Base-by-base conservation (phyloP, 1,140 invertebrate genomes). In the Orius insidiosus region DNA sequence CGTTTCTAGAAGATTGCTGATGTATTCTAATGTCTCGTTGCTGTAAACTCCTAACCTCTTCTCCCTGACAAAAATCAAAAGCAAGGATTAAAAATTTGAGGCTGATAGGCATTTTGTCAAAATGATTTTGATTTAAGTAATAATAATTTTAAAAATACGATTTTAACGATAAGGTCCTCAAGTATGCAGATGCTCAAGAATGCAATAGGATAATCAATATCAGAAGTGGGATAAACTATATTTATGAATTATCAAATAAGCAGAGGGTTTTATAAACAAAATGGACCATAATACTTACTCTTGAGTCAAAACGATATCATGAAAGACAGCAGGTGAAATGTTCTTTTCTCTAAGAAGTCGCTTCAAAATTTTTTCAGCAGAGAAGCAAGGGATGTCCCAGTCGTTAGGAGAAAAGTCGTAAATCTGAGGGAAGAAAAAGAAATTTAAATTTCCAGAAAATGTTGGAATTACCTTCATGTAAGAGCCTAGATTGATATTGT, bases 401-500 rank as follows among this genome's bases (percentile, higher is more conserved):
- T 38, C 10, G 37, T 5, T 14, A 16, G 6, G 4, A 38, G 19
- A 37, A 24, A 15, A 47, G 19, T 31, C 10, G 32, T 32, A 45
- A 32, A 45, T 38, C 10, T 24, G n/a, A n/a, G n/a, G n/a, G n/a
- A n/a, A n/a, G n/a, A 19, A 14, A 9, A 30, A 24, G 31, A 32
- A 2, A 5, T 13, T 31, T 7, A 32, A 31, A 32, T 32, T 32
- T 32, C 11, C 5, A 44, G 6, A 11, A 5, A 5, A 7, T 5
- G 7, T 44, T 47, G n/a, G n/a, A n/a, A 36, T 36, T 36, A 60
- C 53, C 41, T 67, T 63, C 50, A 76, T 60, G 30, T 64, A 60
- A 24, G 64, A 60, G 15, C 60, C 60, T 11, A 76, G 39, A 10
- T 60, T 58, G 49, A 64, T 63, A 5, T 64, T 59, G 9, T 63